phyloP scores from a whole-genome alignment of 2,888 invertebrate genomes.

The Trisateles emortualis region DNA sequence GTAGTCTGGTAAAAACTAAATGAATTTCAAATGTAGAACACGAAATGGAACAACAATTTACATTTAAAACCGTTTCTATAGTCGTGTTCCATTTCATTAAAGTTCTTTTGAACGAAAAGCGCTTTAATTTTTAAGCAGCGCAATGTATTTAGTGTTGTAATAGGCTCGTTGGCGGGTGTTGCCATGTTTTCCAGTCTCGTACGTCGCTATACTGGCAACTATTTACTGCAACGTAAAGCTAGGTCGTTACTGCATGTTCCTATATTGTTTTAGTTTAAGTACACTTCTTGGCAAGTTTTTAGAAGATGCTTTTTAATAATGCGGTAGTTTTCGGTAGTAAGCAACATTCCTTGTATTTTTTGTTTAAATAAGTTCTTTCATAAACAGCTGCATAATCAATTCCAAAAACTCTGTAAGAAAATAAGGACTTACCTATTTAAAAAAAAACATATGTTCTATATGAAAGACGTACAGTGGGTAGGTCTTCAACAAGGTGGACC shows the following conservation, averaged over 20 bases:
- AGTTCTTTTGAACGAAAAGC: constrained; percentile 12
- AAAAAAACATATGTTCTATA: no score
- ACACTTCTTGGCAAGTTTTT: neutral
- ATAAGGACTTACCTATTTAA: no score
- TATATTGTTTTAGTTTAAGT: neutral
- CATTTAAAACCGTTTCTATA: constrained; percentile 19
- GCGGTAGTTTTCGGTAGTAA: neutral
- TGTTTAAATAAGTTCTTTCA: no score
- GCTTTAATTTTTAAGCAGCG: constrained; percentile 41
- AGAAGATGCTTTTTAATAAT: neutral
- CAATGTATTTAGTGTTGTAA: constrained; percentile 37
- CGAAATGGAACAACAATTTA: constrained; percentile 9
- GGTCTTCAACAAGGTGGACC: no score
- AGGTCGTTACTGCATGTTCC: constrained; percentile 10
- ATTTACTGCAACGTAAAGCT: constrained; percentile 10
- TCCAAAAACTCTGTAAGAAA: no score
- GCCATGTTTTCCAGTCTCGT: neutral
- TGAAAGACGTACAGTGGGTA: no score
- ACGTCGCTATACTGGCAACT: constrained; percentile 7
- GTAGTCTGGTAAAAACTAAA: neutral
- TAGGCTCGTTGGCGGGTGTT: constrained; percentile 35
- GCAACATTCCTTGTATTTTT: no score
- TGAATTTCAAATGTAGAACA: neutral
- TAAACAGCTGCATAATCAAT: no score
- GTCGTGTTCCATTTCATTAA: constrained; percentile 35